These are phyloP conservation scores for Crocallis elinguaria DNA, from an alignment of 2,888 invertebrate genomes.

Conservation along the genomic window DNA sequence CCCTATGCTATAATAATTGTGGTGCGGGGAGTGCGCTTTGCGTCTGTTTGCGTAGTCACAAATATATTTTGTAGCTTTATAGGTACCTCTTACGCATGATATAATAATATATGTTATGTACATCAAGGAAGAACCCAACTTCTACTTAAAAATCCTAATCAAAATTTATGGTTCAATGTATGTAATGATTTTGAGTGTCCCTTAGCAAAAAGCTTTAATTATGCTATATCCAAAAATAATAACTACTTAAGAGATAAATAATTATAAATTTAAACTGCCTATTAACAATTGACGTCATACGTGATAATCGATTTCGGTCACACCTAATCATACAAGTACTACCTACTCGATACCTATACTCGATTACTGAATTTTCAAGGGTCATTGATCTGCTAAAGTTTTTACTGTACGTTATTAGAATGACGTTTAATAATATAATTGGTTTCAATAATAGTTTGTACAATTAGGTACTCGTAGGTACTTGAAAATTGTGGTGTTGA, in stretches of 20 bases:
- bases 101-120: no score
- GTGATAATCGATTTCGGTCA: constrained; percentile 24
- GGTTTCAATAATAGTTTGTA: not conserved
- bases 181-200: no score
- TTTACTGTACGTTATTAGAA: not conserved
- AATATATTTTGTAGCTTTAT: no score
- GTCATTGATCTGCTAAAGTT: constrained; percentile 10
- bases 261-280: constrained; percentile 18
- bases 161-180: no score
- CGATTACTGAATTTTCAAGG: constrained; percentile 2
- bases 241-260: not conserved
- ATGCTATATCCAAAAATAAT: constrained; percentile 7
- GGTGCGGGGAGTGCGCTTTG: no score
- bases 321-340: not conserved
- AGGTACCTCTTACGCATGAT: no score
- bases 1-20: no score
- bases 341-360: no score
- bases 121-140: no score
- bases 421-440: not conserved
- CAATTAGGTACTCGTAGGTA: no score
- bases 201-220: not conserved
- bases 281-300: constrained; percentile 36
- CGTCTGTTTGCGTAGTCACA: no score
- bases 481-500: not conserved
- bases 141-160: no score